These are phyloP conservation scores for Hassar affinis DNA, from an alignment of 2,113 vertebrate species.

Conservation along the genomic window DNA sequence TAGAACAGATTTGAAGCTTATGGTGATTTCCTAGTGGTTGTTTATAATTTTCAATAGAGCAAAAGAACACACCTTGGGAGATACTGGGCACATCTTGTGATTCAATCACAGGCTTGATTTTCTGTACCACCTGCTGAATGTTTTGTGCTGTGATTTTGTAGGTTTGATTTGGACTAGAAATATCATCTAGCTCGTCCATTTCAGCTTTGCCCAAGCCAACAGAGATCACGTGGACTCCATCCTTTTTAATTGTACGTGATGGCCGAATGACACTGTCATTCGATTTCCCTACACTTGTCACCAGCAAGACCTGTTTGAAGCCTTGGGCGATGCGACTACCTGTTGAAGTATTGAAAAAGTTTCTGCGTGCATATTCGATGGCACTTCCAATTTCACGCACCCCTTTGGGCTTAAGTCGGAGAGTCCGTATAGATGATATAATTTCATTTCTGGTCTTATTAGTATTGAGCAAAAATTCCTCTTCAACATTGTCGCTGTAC, in stretches of 20 bases:
- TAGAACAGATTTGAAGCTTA: background rate
- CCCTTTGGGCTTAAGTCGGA: conserved; percentile 54
- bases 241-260: conserved; percentile 64
- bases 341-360: conserved; percentile 65
- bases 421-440: conserved; percentile 44
- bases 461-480: conserved; percentile 74
- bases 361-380: conserved; percentile 60
- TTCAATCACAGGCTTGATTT: conserved; percentile 61
- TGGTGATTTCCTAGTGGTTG: background rate
- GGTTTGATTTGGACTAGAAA: conserved; percentile 48
- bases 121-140: background rate
- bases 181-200: conserved; percentile 49
- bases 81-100: background rate
- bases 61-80: background rate
- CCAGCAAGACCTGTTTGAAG: conserved; percentile 69
- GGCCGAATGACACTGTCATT: conserved; percentile 60
- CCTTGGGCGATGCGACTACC: conserved; percentile 72
- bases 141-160: conserved; percentile 47
- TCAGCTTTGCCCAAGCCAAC: conserved; percentile 63
- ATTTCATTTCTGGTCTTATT: conserved; percentile 64
- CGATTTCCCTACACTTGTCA: conserved; percentile 73
- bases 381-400: conserved; percentile 61
- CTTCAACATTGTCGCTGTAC: conserved; percentile 61
- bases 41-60: background rate
- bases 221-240: conserved; percentile 67